Evolutionary conservation across 2,888 invertebrate genomes (phyloP).

Genomic region (Caenorhabditis macrosperma): DNA sequence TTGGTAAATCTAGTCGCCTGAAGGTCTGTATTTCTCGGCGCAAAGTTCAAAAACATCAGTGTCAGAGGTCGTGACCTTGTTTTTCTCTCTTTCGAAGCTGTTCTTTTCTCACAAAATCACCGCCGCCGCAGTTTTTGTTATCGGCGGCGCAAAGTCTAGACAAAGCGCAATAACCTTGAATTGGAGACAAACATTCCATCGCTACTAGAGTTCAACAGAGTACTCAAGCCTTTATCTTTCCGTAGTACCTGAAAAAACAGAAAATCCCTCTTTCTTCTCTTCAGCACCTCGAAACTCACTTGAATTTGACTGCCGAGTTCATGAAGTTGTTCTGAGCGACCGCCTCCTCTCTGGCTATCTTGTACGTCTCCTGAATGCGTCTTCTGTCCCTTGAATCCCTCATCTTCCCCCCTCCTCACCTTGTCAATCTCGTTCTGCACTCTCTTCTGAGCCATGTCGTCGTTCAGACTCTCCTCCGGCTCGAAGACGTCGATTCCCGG

Average conservation of each 20-base stretch:
- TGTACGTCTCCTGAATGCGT: slow-evolving; percentile 34
- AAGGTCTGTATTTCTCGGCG: too few species aligned
- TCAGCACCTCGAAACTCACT: neutral
- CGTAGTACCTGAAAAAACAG: slow-evolving; percentile 44
- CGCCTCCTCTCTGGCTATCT: slow-evolving; percentile 39
- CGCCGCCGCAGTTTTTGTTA: too few species aligned
- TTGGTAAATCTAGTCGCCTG: too few species aligned
- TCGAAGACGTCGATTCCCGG: slow-evolving; percentile 38
- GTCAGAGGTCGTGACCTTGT: too few species aligned
- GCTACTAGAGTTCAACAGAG: neutral
- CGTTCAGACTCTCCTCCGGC: slow-evolving; percentile 28
- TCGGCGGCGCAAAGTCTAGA: too few species aligned
- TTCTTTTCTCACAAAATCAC: too few species aligned
- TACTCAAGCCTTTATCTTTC: slow-evolving; percentile 47
- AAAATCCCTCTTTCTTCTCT: neutral
- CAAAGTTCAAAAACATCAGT: too few species aligned
- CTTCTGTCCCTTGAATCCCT: too few species aligned
- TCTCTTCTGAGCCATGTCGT: slow-evolving; percentile 18
- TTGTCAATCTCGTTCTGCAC: slow-evolving; percentile 28
- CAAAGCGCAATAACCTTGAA: too few species aligned
- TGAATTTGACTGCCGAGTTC: slow-evolving; percentile 54
- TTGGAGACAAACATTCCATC: too few species aligned
- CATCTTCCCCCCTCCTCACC: slow-evolving; percentile 9
- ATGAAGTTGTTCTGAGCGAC: slow-evolving; percentile 55
- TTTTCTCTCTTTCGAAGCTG: too few species aligned